Conservation (phyloP, 2,888 invertebrate species). For the Pherbina coryleti region DNA sequence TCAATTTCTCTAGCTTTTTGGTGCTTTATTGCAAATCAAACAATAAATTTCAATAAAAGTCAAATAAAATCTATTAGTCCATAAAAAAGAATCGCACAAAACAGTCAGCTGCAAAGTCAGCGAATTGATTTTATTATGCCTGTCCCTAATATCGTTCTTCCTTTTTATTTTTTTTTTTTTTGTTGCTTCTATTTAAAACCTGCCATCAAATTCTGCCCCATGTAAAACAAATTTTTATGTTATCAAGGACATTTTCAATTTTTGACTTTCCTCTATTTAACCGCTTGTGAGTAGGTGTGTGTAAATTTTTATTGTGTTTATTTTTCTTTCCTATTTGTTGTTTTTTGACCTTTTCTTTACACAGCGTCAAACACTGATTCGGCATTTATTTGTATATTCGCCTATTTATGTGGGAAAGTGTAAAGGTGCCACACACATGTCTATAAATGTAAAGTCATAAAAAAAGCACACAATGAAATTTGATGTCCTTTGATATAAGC, state of each 20-base stretch:
- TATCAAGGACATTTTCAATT: background rate
- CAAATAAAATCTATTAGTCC: conserved; percentile 53
- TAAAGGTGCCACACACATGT: background rate
- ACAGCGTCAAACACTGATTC: background rate
- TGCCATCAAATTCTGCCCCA: background rate
- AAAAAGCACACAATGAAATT: no score
- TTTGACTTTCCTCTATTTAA: background rate
- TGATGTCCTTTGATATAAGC: no score
- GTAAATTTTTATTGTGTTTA: background rate
- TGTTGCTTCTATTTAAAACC: no score
- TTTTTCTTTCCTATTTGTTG: background rate
- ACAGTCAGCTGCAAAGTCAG: no score
- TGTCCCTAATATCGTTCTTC: no score
- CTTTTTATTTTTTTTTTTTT: no score
- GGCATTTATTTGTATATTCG: background rate
- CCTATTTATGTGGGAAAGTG: background rate
- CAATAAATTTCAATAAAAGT: conserved; percentile 58
- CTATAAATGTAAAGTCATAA: no score
- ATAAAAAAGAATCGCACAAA: background rate
- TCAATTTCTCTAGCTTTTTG: background rate
- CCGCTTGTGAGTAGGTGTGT: background rate
- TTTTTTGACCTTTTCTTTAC: background rate
- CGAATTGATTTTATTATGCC: no score
- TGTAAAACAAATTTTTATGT: background rate
- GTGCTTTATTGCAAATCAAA: conserved; percentile 47